phyloP scores from a whole-genome alignment of 2,797 vertebrate species.

The Pampus argenteus region DNA sequence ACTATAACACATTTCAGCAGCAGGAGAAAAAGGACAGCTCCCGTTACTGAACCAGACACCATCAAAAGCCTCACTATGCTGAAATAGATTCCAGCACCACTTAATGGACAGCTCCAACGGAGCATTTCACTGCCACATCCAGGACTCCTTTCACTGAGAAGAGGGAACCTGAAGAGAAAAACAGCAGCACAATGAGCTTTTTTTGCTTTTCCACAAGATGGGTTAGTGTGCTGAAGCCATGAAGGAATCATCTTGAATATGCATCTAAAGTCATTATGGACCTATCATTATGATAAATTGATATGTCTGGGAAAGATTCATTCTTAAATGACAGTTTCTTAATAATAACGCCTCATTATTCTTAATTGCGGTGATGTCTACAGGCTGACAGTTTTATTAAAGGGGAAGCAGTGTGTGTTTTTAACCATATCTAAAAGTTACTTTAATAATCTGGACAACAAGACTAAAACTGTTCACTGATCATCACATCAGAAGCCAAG shows the following conservation, averaged over 20 bases:
- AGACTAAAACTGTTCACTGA: neutral
- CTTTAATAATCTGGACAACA: neutral
- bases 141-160: conserved; percentile 32
- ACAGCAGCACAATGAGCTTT: conserved; percentile 27
- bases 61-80: conserved; percentile 52
- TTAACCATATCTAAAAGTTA: neutral
- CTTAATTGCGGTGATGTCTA: conserved; percentile 19
- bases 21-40: conserved; percentile 45
- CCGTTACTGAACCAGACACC: conserved; percentile 41
- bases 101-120: conserved; percentile 68
- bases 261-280: conserved; percentile 35
- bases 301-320: conserved; percentile 4
- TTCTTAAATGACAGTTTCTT: conserved; percentile 19
- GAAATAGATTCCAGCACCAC: conserved; percentile 69
- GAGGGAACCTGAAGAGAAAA: conserved; percentile 45
- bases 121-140: conserved; percentile 42
- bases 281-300: conserved; percentile 39
- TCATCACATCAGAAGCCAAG: neutral
- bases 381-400: neutral
- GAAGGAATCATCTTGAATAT: conserved; percentile 28
- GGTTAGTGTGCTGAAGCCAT: neutral
- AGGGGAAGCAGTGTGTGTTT: neutral
- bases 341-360: conserved; percentile 43
- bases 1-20: conserved; percentile 54
- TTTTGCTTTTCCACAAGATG: neutral